Evolutionary conservation across 2,888 invertebrate species (phyloP), one percentile per base, ranked within the genome.

Genomic region (Cheiracanthium punctorium): DNA sequence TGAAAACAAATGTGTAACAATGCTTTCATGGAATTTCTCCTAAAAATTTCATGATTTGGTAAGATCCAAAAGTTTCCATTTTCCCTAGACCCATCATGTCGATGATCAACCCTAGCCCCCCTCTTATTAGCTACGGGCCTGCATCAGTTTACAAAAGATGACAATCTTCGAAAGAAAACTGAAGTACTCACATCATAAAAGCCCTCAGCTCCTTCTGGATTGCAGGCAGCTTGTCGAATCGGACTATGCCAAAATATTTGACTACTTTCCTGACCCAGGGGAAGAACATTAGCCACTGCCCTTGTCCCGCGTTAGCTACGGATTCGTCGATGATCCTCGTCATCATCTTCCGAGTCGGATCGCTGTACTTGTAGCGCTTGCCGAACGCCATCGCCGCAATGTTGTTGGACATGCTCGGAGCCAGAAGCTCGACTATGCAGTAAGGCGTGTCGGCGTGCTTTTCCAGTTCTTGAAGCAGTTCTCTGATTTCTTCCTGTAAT

Each of bases 381-480:
- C 90, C 90, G 64, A 90, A 90, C 7, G 89, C 28, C 7, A 89
- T 70, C 1, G 87, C 79, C 0, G 81, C 88, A n/a, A 89, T 88
- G 73, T 88, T 90, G 64, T 89, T 89, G 0, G 89, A 89, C 52
- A 88, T 81, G 64, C 89, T 89, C 17, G 88, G 84, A 12, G 88
- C 67, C 5, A 86, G 29, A 12, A 80, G 10, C 0, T 80, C 52
- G 14, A 48, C 29, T 0, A 76, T 33, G 12, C 64, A 64, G 5
- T 37, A n/a, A 17, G 80, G 75, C 0, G 2, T 37, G 0, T 29
- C 71, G 1, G 7, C 28, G 10, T 28, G 8, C 4, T 71, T 17
- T n/a, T 41, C 33, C 7, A 80, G 33, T 8, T 29, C 28, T 1
- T 80, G n/a, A 17, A 86, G 10, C 14, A 86, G 1, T 48, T 80